Evolutionary conservation across 1,140 invertebrate genomes (phyloP), one percentile per base, ranked within the genome.

Genomic region (Apolygus lucorum): DNA sequence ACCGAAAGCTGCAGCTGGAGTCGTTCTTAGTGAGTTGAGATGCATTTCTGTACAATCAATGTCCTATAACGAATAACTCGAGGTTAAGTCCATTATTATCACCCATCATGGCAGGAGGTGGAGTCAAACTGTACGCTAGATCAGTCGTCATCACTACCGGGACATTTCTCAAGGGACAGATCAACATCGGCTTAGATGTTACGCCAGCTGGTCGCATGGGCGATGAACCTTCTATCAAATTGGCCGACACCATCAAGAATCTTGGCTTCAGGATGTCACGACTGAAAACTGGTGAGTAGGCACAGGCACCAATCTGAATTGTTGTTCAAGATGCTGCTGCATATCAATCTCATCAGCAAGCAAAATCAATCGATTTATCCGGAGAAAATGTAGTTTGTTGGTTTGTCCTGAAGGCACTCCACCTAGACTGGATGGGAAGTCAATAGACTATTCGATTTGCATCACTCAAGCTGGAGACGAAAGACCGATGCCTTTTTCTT

Each of bases 81-180:
- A 49, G 17, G 34, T 8, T 11, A 49, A 49, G 34, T 49, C 17
- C 8, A 11, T 8, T 49, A 17, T 28, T 64, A 17, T 64, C 8
- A 25, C 27, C 21, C 14, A 8, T 24, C 27, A 65, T 72, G 78
- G 42, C 79, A 83, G 84, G 79, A 72, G 79, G 87, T 79, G 88
- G 88, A 17, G 81, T 77, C 26, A 77, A 81, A 75, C 81, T 96
- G 63, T 76, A 78, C 27, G 83, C 86, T 27, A 82, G 86, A 69
- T 81, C 87, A 59, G 91, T 96, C 26, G 84, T 97, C 1, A 84
- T 97, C 72, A 95, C 95, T 28, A 95, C 94, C 0, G 95, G 95
- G 17, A 97, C 95, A n/a, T 97, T 97, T 82, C 80, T 97, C 24
- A 85, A 91, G 70, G 95, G 90, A 1, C 84, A 89, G 76, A 96